phyloP scores from a whole-genome alignment of 2,113 vertebrate genomes.

The Tenebrosternarchus preto region DNA sequence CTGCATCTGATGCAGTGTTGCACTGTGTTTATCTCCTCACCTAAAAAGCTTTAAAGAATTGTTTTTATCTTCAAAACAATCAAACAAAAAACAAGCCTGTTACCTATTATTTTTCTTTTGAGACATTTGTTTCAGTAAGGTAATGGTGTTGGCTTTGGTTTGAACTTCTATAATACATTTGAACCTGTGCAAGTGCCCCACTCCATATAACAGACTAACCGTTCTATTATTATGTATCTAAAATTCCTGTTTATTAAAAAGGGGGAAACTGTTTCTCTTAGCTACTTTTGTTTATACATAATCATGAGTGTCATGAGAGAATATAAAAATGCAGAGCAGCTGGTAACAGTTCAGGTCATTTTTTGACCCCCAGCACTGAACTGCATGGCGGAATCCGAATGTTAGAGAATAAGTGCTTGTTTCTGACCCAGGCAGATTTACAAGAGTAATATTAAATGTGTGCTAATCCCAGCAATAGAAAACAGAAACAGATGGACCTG shows the following conservation, averaged over 20 bases:
- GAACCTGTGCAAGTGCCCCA: not conserved
- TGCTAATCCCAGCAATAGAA: not conserved
- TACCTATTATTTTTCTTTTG: not conserved
- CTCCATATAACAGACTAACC: not conserved
- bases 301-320: not conserved
- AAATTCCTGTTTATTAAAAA: not conserved
- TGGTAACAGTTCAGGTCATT: not conserved
- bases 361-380: not conserved
- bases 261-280: not conserved
- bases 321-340: not conserved
- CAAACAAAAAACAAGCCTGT: too few species aligned
- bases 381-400: not conserved
- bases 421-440: not conserved
- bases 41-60: not conserved
- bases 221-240: not conserved
- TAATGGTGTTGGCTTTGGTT: not conserved
- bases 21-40: not conserved
- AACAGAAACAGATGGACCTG: not conserved
- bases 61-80: not conserved
- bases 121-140: too few species aligned
- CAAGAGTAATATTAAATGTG: not conserved
- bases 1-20: slow-evolving; percentile 21
- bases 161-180: not conserved
- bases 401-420: not conserved
- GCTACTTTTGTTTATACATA: not conserved